phyloP scores from a whole-genome alignment of 2,113 vertebrate genomes.

The Pteronura brasiliensis region DNA sequence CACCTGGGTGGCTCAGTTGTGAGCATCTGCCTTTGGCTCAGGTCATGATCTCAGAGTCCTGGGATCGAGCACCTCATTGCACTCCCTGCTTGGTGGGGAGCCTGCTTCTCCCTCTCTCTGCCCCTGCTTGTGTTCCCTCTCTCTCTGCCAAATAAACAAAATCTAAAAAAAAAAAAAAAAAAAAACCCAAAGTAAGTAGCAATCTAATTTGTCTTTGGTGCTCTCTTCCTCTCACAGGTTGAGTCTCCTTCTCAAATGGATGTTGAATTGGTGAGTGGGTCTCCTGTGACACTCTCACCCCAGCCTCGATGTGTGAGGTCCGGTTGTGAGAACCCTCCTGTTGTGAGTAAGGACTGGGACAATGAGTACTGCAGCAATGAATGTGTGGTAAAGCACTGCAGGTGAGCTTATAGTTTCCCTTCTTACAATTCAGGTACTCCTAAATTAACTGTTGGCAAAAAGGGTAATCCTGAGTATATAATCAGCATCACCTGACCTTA shows the following conservation, averaged over 20 bases:
- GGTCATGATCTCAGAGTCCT: too few relatives aligned
- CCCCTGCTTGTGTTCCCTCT: too few relatives aligned
- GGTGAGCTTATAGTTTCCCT: slow-evolving; percentile 78
- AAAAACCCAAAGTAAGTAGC: neutral
- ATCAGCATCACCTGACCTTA: neutral
- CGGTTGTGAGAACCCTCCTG: slow-evolving; percentile 90
- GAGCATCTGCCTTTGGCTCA: too few relatives aligned
- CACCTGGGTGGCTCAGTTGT: too few relatives aligned
- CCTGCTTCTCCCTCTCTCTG: too few relatives aligned
- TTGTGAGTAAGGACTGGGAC: slow-evolving; percentile 94
- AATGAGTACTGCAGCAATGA: slow-evolving; percentile 94
- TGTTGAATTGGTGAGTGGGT: slow-evolving; percentile 88
- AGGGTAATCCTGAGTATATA: neutral
- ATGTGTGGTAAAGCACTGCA: slow-evolving; percentile 94
- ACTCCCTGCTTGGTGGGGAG: too few relatives aligned
- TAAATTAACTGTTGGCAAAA: neutral
- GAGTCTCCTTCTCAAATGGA: slow-evolving; percentile 87
- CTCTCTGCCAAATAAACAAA: too few relatives aligned
- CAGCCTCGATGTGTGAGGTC: slow-evolving; percentile 88
- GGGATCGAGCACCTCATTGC: too few relatives aligned
- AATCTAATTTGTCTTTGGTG: neutral
- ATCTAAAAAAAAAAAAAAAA: too few relatives aligned
- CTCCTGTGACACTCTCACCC: slow-evolving; percentile 79
- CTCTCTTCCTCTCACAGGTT: slow-evolving; percentile 66
- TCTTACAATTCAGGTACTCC: neutral